Evolutionary conservation across 2,888 invertebrate species (phyloP), one percentile per base, ranked within the genome.

Genomic region (Polyommatus iphigenia): DNA sequence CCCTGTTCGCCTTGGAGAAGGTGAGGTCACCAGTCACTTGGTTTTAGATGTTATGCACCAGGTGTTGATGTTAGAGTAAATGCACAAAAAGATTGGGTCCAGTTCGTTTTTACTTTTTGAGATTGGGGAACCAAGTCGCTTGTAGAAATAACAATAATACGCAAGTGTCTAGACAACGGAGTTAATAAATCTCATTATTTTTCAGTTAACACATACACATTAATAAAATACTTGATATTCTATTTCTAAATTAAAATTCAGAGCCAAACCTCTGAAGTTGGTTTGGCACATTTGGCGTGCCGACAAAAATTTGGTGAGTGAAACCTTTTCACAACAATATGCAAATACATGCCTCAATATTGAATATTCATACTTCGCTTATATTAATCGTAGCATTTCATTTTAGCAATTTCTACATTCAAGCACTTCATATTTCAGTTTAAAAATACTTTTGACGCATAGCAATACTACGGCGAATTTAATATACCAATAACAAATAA

Each of bases 401-500:
- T 24, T 62, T 62, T 24, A 62, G 62, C 62, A 62, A 24, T 24
- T 13, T 62, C 24, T 62, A 62, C 13, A 13, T 24, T 13, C 4
- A 0, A 24, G 62, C 62, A 62, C 24, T 62, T 62, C 62, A 24
- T 62, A 20, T 24, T 62, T 62, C 24, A 62, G 62, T 62, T 62
- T 13, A 24, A 62, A 24, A 62, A 62, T 62, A 24, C 62, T 62
- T 62, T 62, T 62, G 62, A 62, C 62, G 62, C 62, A 24, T 62
- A 13, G 62, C 62, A 62, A 62, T 5, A 62, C 24, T 62, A 3
- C 13, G 24, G 59, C 13, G 62, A 62, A 62, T 62, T 62, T 24
- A 62, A 62, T 62, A 62, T 24, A 62, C 41, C 50, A 73, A 73
- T 72, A 72, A 8, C 54, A 77, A 77, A 57, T 75, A 78, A 78